phyloP scores from a whole-genome alignment of 2,888 invertebrate species.

The Coenonympha glycerion region DNA sequence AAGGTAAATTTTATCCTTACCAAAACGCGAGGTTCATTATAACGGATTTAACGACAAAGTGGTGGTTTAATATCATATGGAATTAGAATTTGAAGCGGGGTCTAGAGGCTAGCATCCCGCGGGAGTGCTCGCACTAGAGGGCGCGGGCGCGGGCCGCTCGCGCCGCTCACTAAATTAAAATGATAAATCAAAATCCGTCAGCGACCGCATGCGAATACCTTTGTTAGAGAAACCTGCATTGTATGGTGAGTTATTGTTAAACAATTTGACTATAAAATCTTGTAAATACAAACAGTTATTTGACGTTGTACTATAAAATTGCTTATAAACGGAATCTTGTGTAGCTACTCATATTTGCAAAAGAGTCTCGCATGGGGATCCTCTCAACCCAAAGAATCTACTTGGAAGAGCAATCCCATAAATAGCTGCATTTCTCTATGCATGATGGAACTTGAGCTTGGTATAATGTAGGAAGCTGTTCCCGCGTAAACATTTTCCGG shows the following conservation, averaged over 20 bases:
- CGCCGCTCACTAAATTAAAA: constrained; percentile 68
- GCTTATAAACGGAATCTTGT: too few relatives aligned
- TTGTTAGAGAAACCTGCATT: background rate
- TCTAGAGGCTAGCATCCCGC: constrained; percentile 41
- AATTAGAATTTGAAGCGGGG: constrained; percentile 58
- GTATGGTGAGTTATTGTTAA: background rate
- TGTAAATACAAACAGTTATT: too few relatives aligned
- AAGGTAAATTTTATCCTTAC: background rate
- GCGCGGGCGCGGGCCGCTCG: constrained; percentile 47
- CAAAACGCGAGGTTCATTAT: constrained; percentile 33
- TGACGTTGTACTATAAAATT: too few relatives aligned
- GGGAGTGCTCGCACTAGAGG: constrained; percentile 41
- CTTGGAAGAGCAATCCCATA: too few relatives aligned
- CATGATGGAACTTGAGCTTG: too few relatives aligned
- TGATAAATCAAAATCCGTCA: constrained; percentile 72
- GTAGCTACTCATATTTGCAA: too few relatives aligned
- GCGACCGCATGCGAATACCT: constrained; percentile 20
- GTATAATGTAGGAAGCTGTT: too few relatives aligned
- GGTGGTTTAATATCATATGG: constrained; percentile 53
- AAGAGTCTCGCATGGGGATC: too few relatives aligned
- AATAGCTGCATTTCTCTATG: too few relatives aligned
- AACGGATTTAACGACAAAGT: constrained; percentile 44
- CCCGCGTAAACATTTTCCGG: background rate
- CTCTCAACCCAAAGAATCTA: too few relatives aligned
- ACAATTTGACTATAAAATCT: too few relatives aligned